phyloP scores from a whole-genome alignment of 2,113 vertebrate genomes.

The Proterorhinus semilunaris region DNA sequence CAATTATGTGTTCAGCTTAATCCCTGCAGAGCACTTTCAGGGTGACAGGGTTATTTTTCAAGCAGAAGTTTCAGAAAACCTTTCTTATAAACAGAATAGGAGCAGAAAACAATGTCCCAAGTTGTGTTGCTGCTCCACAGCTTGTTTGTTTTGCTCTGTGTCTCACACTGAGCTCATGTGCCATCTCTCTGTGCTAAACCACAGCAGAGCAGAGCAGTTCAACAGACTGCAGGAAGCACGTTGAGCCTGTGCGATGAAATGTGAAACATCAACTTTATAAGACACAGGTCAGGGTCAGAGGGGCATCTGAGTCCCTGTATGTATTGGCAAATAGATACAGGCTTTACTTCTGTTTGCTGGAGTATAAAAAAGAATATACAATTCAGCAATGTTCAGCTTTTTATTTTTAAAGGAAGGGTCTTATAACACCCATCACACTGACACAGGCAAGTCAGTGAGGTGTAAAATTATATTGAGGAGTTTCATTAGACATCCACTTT shows the following conservation, averaged over 20 bases:
- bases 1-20: background rate
- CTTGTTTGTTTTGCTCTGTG: constrained; percentile 10
- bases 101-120: background rate
- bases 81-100: background rate
- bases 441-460: too few species aligned
- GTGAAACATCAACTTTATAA: background rate
- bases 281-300: background rate
- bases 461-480: too few species aligned
- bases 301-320: background rate
- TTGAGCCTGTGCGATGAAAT: background rate
- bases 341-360: background rate
- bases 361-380: background rate
- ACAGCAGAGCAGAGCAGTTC: constrained; percentile 21
- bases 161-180: background rate
- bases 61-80: background rate
- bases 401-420: background rate
- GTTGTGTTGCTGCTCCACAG: background rate
- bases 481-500: too few species aligned
- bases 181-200: constrained; percentile 7
- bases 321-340: background rate
- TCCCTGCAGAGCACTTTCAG: background rate
- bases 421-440: background rate
- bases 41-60: background rate
- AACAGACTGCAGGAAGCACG: constrained; percentile 18
- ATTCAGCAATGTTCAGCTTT: background rate